Percentiles rank a stretch among this genome's conserved stretches.
Evolutionary conservation across 2,113 vertebrate species (phyloP).

Genomic region (Mustelus asterias): DNA sequence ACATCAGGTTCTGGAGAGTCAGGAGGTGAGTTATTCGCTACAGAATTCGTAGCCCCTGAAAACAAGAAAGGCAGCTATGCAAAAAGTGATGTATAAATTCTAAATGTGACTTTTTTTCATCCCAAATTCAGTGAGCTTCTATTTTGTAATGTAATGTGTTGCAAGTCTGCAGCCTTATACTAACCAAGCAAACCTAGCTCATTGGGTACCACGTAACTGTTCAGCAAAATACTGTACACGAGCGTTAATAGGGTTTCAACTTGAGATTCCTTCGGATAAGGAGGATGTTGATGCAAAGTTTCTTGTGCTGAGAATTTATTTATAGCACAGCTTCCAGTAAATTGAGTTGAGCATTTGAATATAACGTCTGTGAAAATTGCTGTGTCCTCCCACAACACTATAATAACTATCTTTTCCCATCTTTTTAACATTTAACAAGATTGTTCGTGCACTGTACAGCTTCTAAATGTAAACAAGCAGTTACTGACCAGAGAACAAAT

Average conservation of each 20-base stretch:
- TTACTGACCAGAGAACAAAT: constrained; percentile 21
- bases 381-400: constrained; percentile 33
- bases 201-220: background rate
- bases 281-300: constrained; percentile 3
- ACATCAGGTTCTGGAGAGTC: too few relatives aligned
- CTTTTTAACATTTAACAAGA: constrained; percentile 36
- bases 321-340: constrained; percentile 27
- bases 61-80: background rate
- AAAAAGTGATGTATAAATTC: background rate
- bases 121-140: background rate
- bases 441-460: background rate
- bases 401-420: constrained; percentile 35
- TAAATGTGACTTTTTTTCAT: background rate
- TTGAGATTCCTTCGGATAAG: background rate
- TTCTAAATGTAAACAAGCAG: constrained; percentile 15
- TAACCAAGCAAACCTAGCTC: background rate
- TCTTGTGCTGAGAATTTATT: constrained; percentile 20
- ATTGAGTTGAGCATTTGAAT: background rate
- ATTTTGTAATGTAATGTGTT: background rate
- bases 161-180: background rate
- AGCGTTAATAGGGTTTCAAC: background rate
- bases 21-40: background rate
- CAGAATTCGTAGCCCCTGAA: background rate
- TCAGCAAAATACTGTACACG: background rate
- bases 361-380: constrained; percentile 25